phyloP scores from a whole-genome alignment of 2,113 vertebrate genomes.

The Petaurus breviceps region DNA sequence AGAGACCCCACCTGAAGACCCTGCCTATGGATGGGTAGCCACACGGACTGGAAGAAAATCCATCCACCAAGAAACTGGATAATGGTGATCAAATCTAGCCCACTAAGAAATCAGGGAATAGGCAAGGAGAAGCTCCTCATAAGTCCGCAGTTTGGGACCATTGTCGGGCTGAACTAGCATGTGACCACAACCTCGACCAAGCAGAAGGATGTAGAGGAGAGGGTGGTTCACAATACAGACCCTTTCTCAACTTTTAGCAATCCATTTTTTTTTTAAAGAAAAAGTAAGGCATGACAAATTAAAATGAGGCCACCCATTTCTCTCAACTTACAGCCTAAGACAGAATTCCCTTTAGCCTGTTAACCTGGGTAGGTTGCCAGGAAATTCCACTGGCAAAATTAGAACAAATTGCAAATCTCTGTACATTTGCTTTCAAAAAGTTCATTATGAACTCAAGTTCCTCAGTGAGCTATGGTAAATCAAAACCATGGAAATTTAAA shows the following conservation, averaged over 20 bases:
- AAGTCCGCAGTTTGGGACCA: no score
- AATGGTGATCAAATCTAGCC: background rate
- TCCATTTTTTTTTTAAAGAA: background rate
- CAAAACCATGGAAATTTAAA: background rate
- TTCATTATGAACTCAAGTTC: background rate
- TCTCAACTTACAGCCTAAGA: background rate
- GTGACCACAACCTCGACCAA: no score
- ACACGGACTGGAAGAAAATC: background rate
- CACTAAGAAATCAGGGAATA: background rate
- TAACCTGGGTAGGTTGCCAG: background rate
- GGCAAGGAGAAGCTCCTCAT: background rate
- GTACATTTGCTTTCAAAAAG: constrained; percentile 1
- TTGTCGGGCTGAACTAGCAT: no score
- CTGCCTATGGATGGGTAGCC: background rate
- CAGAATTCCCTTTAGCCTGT: background rate
- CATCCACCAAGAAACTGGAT: background rate
- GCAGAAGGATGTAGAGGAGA: no score
- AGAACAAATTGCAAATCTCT: background rate
- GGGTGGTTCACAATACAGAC: background rate
- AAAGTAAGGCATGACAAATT: background rate
- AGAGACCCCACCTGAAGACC: background rate
- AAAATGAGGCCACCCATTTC: background rate
- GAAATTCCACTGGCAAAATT: background rate
- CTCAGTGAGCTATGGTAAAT: background rate
- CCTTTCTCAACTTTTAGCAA: background rate